Evolutionary conservation across 2,113 vertebrate species (phyloP), one percentile per base, ranked within the genome.

Genomic region (Odontophorus gujanensis): DNA sequence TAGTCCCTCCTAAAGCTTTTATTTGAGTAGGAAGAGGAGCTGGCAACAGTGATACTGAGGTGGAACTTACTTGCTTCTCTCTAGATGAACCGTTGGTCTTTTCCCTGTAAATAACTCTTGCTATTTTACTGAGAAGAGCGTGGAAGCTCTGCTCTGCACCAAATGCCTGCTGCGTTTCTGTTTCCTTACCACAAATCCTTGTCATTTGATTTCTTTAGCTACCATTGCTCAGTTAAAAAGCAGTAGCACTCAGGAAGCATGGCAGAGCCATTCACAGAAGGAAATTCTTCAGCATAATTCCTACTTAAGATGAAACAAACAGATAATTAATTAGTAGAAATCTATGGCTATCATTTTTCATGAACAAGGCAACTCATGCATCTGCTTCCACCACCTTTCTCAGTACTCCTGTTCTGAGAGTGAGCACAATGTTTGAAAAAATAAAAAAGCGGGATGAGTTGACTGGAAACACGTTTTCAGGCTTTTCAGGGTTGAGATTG

Each of bases 211-310:
- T 92, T 90, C 81, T 86, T 87, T 73, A 87, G 59, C 53, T 83
- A 38, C 48, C 45, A 14, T 85, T 87, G 53, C 59, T 96, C 63
- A 71, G 84, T 93, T 94, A 63, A 85, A 75, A 67, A 94, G 71
- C 45, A 89, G 47, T 26, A 66, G 48, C 74, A n/a, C 30, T 50
- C 19, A 63, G 21, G 50, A 95, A 92, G 58, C 19, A 55, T 4
- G 6, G 69, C 28, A 85, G 34, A 92, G 30, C 67, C 75, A 20
- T 84, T 84, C 36, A 59, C 8, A 67, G n/a, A 75, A 77, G 51
- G 16, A 88, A 84, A 59, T 68, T 78, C 24, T 89, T 92, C 66
- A 34, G 19, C 65, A 14, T 51, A 81, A 65, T 43, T 76, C 53
- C 40, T 89, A 34, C 43, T 48, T 78, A 25, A 89, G 71, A 42